These are phyloP conservation scores for Poeciliopsis retropinna DNA, from an alignment of 2,113 vertebrate species.

Conservation along the genomic window DNA sequence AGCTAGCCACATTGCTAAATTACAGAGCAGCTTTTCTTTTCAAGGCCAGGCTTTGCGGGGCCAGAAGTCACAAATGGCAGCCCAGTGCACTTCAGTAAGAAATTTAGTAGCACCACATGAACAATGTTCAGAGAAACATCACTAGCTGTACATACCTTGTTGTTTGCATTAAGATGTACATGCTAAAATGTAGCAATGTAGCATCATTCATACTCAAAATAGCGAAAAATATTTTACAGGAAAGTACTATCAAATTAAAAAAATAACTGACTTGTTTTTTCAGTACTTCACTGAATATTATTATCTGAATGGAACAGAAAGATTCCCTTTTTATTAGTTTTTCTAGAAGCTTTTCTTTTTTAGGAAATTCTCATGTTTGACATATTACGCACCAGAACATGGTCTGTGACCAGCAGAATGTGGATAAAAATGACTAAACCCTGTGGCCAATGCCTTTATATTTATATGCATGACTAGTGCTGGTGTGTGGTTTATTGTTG, in stretches of 20 bases:
- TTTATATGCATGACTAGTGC: conserved; percentile 1
- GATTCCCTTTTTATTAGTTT: conserved; percentile 44
- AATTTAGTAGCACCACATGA: conserved; percentile 22
- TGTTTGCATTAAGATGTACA: not conserved
- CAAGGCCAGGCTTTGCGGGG: conserved; percentile 38
- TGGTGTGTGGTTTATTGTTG: conserved; percentile 30
- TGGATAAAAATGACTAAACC: conserved; percentile 32
- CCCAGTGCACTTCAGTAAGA: not conserved
- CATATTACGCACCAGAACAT: conserved; percentile 52
- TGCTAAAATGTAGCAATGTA: conserved; percentile 3
- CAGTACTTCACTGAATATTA: conserved; percentile 17
- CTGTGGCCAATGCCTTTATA: conserved; percentile 18
- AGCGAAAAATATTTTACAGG: not conserved
- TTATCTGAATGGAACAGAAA: conserved; percentile 19
- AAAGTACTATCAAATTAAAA: too few species aligned
- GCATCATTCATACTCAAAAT: not conserved
- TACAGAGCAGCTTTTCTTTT: conserved; percentile 53
- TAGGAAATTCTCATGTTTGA: conserved; percentile 26
- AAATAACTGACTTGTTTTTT: conserved; percentile 10
- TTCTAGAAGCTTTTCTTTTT: conserved; percentile 28
- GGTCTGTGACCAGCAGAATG: conserved; percentile 47
- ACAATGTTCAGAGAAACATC: conserved; percentile 27
- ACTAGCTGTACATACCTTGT: not conserved
- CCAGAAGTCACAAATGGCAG: conserved; percentile 19
- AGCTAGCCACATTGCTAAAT: conserved; percentile 57